Conservation (phyloP, 2,113 vertebrate species). For the Macquaria ambigua region DNA sequence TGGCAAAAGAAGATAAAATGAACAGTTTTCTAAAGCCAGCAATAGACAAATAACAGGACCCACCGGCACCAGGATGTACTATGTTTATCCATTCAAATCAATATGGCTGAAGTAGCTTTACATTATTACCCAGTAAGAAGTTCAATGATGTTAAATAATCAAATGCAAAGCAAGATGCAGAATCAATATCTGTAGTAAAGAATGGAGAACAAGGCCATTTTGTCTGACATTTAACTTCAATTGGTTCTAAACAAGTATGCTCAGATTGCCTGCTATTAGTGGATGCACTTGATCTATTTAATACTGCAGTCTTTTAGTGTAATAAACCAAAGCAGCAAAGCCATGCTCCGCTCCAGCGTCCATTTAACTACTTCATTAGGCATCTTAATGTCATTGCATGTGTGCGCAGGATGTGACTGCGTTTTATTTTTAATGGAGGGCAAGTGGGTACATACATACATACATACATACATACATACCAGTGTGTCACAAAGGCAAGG, state of each 20-base stretch:
- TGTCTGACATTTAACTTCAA: not conserved
- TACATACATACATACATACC: not conserved
- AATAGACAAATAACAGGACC: not conserved
- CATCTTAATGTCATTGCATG: not conserved
- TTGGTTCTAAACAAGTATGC: constrained; percentile 2
- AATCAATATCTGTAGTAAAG: constrained; percentile 23
- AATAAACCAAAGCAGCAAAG: not conserved
- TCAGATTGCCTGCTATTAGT: not conserved
- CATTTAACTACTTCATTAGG: not conserved
- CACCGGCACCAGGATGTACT: not conserved
- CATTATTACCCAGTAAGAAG: not conserved
- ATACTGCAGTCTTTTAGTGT: not conserved
- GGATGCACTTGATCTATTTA: not conserved
- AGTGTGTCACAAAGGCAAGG: constrained; percentile 21
- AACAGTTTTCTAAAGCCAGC: not conserved
- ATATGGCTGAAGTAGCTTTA: not conserved
- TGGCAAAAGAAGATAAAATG: not conserved
- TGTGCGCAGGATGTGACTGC: not conserved
- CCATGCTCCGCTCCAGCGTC: not conserved
- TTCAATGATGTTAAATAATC: not conserved
- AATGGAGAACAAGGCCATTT: not conserved
- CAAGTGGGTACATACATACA: constrained; percentile 6
- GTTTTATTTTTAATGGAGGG: not conserved
- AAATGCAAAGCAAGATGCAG: not conserved
- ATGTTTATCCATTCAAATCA: not conserved